Evolutionary conservation across 2,113 vertebrate genomes (phyloP).

Genomic region (Trinectes maculatus): DNA sequence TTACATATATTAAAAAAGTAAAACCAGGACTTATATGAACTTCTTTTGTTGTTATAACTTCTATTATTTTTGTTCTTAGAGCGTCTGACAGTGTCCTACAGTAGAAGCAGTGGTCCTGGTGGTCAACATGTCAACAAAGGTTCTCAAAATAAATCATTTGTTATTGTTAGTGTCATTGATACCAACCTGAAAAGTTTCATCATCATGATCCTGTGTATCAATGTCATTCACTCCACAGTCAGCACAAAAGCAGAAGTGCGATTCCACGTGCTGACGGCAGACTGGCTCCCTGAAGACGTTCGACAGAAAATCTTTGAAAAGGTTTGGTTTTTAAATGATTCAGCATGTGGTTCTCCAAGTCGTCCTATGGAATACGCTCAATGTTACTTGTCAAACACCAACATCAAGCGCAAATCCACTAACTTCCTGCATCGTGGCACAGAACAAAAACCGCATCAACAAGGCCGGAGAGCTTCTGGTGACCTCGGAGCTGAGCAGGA

Average conservation of each 20-base stretch:
- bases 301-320: conserved; percentile 83
- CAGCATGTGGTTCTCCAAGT: background rate
- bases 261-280: conserved; percentile 90
- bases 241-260: conserved; percentile 93
- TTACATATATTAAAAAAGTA: too few species aligned
- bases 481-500: conserved; percentile 89
- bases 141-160: conserved; percentile 50
- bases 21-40: too few species aligned
- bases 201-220: too few species aligned
- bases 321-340: conserved; percentile 72
- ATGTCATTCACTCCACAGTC: conserved; percentile 75
- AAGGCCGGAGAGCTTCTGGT: conserved; percentile 90
- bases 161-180: background rate
- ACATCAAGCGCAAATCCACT: background rate
- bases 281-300: conserved; percentile 90
- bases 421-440: conserved; percentile 7
- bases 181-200: too few species aligned
- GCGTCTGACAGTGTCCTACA: conserved; percentile 88
- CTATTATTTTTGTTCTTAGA: conserved; percentile 75
- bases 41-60: too few species aligned
- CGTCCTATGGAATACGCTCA: too few species aligned
- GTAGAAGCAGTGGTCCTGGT: conserved; percentile 92
- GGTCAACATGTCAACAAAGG: conserved; percentile 98
- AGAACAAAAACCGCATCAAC: conserved; percentile 92
- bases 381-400: background rate